Conservation (phyloP, 2,113 vertebrate species). For the Hiodon tergisus region DNA sequence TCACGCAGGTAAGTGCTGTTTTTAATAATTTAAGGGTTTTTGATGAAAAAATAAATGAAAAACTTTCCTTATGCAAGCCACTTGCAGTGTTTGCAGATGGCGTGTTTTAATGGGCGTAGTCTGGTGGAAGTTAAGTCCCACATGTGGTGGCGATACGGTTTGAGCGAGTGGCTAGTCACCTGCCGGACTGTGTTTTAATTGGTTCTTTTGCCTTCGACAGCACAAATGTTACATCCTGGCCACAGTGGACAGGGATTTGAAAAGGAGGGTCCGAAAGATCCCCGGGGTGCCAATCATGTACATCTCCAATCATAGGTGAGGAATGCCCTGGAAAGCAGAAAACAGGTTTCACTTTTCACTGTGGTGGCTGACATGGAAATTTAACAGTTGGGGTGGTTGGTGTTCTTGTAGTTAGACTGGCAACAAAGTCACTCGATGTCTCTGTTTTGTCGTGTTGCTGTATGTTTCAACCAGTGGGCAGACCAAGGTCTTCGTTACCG, state of each 20-base stretch:
- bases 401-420: no score
- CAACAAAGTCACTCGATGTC: no score
- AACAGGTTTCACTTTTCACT: not conserved
- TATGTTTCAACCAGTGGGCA: no score
- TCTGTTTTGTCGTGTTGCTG: no score
- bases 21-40: not conserved
- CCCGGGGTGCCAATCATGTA: conserved; percentile 99
- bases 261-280: conserved; percentile 90
- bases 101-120: no score
- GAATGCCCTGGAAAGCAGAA: not conserved
- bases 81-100: no score
- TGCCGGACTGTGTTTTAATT: no score
- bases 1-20: conserved; percentile 79
- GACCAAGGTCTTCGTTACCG: no score
- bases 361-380: not conserved
- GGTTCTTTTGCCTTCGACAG: conserved; percentile 52
- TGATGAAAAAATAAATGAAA: no score
- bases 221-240: conserved; percentile 99
- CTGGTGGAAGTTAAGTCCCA: not conserved
- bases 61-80: no score
- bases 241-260: conserved; percentile 93
- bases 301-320: conserved; percentile 91
- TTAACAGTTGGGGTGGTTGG: no score
- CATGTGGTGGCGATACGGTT: not conserved
- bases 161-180: no score